Conservation (phyloP, 2,797 vertebrate species). For the Halcyon smyrnensis region DNA sequence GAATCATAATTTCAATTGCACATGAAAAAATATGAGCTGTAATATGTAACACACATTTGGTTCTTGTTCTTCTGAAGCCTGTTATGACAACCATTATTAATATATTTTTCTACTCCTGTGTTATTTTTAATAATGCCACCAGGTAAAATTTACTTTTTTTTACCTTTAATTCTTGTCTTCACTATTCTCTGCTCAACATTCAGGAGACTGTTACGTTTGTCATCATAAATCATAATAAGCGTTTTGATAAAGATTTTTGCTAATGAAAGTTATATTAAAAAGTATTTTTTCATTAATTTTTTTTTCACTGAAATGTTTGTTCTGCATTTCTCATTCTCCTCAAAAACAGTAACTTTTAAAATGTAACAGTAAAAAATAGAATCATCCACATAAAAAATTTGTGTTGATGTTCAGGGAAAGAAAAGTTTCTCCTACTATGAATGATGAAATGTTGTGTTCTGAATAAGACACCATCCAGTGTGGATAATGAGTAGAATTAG, state of each 20-base stretch:
- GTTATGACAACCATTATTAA: neutral
- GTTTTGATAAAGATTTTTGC: neutral
- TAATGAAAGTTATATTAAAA: neutral
- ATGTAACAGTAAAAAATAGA: neutral
- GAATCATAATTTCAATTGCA: neutral
- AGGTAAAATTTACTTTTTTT: neutral
- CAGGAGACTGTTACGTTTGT: neutral
- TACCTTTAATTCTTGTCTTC: neutral
- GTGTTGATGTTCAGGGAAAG: neutral
- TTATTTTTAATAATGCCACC: neutral
- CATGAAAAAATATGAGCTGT: neutral
- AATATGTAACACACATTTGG: neutral
- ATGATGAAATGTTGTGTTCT: conserved; percentile 15
- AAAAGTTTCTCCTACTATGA: neutral
- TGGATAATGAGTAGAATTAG: conserved; percentile 50
- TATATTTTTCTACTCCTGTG: neutral
- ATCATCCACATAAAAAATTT: neutral
- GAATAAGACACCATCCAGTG: conserved; percentile 1
- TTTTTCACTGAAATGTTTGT: neutral
- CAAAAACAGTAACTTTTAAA: neutral
- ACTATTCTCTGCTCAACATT: neutral
- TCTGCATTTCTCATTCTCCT: neutral
- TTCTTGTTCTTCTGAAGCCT: neutral
- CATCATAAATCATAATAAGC: neutral
- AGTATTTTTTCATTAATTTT: neutral